Base-by-base conservation (phyloP, 2,113 vertebrate species). In the Pelecanoides urinatrix region DNA sequence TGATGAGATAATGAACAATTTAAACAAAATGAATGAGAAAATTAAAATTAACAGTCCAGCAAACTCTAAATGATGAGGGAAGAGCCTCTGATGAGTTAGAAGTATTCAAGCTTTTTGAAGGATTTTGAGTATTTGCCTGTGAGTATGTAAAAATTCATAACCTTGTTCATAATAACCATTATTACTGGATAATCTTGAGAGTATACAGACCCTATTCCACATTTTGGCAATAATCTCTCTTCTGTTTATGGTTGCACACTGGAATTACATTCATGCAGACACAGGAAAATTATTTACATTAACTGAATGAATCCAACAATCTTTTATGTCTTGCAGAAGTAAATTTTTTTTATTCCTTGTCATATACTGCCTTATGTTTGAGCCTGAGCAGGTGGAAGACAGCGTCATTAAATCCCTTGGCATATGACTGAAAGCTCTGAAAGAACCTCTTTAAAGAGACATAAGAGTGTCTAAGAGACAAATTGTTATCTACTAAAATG, bases 31-130 rank as follows among this genome's bases (percentile, higher is more conserved):
- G 53, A 92, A 89, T 91, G 50, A 94, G 84, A 92, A 94, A 96
- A 97, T 95, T 82, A 97, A 95, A 97, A 97, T 95, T 95, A 96
- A 95, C 92, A 88, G 77, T 78, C 87, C 86, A 95, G 80, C 96
- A 97, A 97, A 91, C 53, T 71, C 80, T 62, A 94, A 95, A 88
- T 86, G 76, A 95, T 91, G 86, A 91, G 62, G 66, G 89, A 94
- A 96, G 58, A 95, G 53, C 45, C 84, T 95, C 92, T 70, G 45
- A 82, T 91, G 84, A 87, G 17, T 72, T 84, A 40, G 10, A 91
- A 96, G 94, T 91, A 89, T 27, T 91, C 66, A 62, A 42, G 50
- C n/a, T 94, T 96, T 93, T 81, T 73, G 61, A 90, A 79, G 29
- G 62, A 73, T 89, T 95, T 87, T 75, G 82, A 79, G 53, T 76